Evolutionary conservation across 2,888 invertebrate species (phyloP).

Genomic region (Diploptera punctata): DNA sequence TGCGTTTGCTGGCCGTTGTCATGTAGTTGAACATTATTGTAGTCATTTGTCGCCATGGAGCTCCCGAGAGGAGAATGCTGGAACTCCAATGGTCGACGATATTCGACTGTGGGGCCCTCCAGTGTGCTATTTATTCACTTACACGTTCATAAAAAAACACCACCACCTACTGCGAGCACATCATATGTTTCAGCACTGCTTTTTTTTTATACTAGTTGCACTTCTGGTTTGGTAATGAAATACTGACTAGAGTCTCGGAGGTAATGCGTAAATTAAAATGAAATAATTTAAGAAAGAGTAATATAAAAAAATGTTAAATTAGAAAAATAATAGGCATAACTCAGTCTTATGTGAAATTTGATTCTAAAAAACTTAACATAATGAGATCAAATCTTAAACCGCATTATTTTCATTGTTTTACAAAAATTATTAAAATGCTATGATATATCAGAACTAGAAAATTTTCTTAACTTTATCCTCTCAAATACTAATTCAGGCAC

Average conservation of each 20-base stretch:
- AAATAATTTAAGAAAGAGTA: no score
- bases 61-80: conserved; percentile 42
- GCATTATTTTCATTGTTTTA: no score
- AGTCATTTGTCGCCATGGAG: conserved; percentile 38
- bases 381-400: no score
- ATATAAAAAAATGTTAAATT: no score
- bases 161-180: neutral
- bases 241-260: no score
- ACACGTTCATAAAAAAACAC: conserved; percentile 23
- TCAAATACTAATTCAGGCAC: conserved; percentile 5
- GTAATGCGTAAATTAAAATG: no score
- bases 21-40: conserved; percentile 29
- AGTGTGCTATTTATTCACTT: conserved; percentile 51
- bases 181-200: no score
- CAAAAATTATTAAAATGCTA: neutral
- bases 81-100: conserved; percentile 56
- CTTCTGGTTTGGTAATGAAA: no score
- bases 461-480: neutral
- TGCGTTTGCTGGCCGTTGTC: conserved; percentile 27
- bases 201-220: no score
- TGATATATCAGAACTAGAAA: neutral
- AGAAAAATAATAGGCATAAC: no score
- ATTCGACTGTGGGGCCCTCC: conserved; percentile 65
- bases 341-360: no score
- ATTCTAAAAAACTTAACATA: no score